phyloP scores from a whole-genome alignment of 2,797 vertebrate genomes.

The Gallinago nigripennis region DNA sequence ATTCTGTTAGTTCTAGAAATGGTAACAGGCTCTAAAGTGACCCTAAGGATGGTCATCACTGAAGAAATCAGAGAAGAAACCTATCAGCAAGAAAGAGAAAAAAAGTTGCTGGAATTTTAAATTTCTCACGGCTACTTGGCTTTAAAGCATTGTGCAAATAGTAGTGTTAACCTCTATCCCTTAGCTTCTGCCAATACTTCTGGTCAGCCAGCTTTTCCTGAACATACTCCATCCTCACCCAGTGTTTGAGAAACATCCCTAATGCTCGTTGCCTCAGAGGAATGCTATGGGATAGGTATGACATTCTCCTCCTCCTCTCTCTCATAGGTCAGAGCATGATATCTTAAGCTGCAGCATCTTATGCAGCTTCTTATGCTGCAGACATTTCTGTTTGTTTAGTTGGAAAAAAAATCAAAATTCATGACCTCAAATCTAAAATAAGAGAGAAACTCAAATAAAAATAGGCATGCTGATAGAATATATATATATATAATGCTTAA shows the following conservation, averaged over 20 bases:
- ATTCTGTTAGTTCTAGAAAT: slow-evolving; percentile 52
- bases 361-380: not conserved
- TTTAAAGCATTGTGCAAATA: slow-evolving; percentile 45
- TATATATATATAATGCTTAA: not conserved
- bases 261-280: not conserved
- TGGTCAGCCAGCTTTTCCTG: not conserved
- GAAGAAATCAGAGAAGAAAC: slow-evolving; percentile 43
- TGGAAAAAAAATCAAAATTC: slow-evolving; percentile 15
- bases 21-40: slow-evolving; percentile 53
- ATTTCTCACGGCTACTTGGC: slow-evolving; percentile 46
- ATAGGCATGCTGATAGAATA: not conserved
- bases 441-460: slow-evolving; percentile 13
- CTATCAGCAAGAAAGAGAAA: slow-evolving; percentile 24
- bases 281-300: not conserved
- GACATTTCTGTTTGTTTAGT: not conserved
- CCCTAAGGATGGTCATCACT: slow-evolving; percentile 37
- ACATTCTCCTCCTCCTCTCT: not conserved
- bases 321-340: not conserved
- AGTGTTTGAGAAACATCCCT: not conserved
- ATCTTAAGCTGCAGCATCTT: not conserved
- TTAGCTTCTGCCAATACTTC: not conserved
- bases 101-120: slow-evolving; percentile 61
- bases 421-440: not conserved
- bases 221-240: not conserved
- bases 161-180: not conserved